phyloP scores from a whole-genome alignment of 2,888 invertebrate species.

The Latrodectus elegans region DNA sequence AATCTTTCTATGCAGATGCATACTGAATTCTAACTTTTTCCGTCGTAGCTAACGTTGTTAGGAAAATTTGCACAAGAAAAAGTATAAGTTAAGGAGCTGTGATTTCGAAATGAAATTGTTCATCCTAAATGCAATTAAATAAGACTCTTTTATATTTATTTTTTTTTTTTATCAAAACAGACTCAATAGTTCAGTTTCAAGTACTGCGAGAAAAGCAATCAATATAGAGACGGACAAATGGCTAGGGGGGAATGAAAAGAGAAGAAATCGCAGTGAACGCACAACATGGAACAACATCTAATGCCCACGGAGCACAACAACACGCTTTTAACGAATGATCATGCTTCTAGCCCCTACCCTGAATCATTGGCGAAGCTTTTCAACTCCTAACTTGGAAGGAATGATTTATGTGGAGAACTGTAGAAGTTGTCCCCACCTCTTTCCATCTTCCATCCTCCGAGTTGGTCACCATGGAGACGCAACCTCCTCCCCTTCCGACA shows the following conservation, averaged over 20 bases:
- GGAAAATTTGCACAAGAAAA: too few species aligned
- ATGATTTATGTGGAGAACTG: slow-evolving; percentile 66
- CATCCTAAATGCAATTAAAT: slow-evolving; percentile 3
- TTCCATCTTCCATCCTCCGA: slow-evolving; percentile 49
- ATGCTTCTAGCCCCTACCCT: slow-evolving; percentile 50
- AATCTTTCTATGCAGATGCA: too few species aligned
- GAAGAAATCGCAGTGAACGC: slow-evolving; percentile 28
- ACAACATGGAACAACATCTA: slow-evolving; percentile 60
- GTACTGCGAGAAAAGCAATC: not conserved
- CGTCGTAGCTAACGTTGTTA: too few species aligned
- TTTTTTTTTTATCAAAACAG: not conserved
- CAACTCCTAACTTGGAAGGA: slow-evolving; percentile 64
- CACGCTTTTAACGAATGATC: slow-evolving; percentile 69
- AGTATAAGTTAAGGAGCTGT: not conserved
- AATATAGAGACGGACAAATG: slow-evolving; percentile 2
- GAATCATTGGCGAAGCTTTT: slow-evolving; percentile 66
- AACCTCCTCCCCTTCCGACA: slow-evolving; percentile 31
- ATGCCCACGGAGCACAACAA: slow-evolving; percentile 58
- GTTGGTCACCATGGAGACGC: slow-evolving; percentile 35
- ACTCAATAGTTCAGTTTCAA: not conserved
- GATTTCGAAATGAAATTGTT: not conserved
- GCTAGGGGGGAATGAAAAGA: slow-evolving; percentile 4
- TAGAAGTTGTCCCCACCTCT: slow-evolving; percentile 66
- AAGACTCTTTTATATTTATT: not conserved
- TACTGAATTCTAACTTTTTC: too few species aligned